Evolutionary conservation across 2,113 vertebrate genomes (phyloP).

Genomic region (Tylochromis polylepis): DNA sequence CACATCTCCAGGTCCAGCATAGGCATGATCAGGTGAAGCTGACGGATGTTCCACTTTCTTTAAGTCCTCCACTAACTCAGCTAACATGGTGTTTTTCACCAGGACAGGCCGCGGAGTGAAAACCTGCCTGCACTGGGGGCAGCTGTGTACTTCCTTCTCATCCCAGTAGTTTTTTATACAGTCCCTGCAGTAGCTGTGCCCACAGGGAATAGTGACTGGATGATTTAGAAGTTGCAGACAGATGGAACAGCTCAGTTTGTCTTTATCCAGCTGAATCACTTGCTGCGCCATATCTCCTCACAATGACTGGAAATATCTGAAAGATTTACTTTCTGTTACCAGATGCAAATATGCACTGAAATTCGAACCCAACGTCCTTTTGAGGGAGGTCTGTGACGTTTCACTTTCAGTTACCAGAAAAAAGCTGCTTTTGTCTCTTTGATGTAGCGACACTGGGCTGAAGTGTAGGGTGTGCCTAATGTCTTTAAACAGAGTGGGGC

Average conservation of each 20-base stretch:
- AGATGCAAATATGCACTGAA: too few species aligned
- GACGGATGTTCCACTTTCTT: neutral
- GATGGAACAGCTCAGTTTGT: neutral
- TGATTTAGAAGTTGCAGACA: neutral
- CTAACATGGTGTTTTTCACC: neutral
- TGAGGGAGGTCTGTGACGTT: too few species aligned
- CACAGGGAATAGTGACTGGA: slow-evolving; percentile 3
- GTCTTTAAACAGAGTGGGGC: neutral
- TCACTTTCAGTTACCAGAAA: neutral
- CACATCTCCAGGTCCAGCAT: neutral
- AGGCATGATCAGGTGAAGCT: neutral
- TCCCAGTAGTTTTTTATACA: rapidly evolving
- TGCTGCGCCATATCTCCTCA: neutral
- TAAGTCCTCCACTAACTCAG: neutral
- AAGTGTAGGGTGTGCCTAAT: neutral
- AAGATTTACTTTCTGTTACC: neutral
- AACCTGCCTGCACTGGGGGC: neutral
- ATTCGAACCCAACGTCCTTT: too few species aligned
- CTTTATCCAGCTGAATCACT: neutral
- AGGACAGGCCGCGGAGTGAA: neutral
- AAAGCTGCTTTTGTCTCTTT: neutral
- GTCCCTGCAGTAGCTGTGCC: neutral
- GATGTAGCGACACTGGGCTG: neutral
- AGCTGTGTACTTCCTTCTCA: neutral
- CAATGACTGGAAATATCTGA: too few species aligned